Base-by-base conservation (phyloP, 2,888 invertebrate genomes). In the Eristalis pertinax region DNA sequence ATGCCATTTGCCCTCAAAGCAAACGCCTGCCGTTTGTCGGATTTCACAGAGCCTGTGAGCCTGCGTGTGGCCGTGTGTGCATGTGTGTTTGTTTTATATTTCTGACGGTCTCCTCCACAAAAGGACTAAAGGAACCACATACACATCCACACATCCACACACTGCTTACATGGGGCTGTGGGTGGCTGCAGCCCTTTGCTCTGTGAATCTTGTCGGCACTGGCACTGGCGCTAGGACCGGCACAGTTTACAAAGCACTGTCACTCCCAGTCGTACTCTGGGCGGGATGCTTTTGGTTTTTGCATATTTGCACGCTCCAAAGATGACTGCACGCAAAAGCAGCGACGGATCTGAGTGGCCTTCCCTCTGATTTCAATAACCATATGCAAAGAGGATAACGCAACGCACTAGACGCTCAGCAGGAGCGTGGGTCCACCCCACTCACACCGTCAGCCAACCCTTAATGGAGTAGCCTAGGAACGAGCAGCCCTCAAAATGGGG, bases 331-430 rank as follows among this genome's bases (percentile, higher is more conserved):
- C 73, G 80, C 74, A 68, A 80, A 79, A 62, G 80, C 24, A 73
- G 63, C 26, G 38, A 24, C 68, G 32, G 63, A 50, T 69, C 50
- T 50, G 56, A 74, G 74, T 80, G 68, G 68, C 64, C 24, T 73
- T 50, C 79, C 43, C 68, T 32, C 56, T 63, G 50, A 50, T 68
- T 82, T 82, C 82, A 76, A 72, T 82, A 82, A 82, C 74, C 74
- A 68, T 75, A 82, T 82, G 64, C 65, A 76, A 72, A 82, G 76
- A 76, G 82, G 82, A 75, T 81, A 81, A 81, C 81, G 81, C 81
- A 81, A 81, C 81, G 81, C 81, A 81, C 65, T 63, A 70, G 75
- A 26, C 41, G 63, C 64, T 75, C 65, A 41, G 82, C 50, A 22
- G 43, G 70, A 76, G 65, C 63, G n/a, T 19, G 19, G 19, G 19